A percentile compares a stretch with the other conserved stretches of the same genome.
Conservation (phyloP, 2,113 vertebrate species). For the Pavo muticus region DNA sequence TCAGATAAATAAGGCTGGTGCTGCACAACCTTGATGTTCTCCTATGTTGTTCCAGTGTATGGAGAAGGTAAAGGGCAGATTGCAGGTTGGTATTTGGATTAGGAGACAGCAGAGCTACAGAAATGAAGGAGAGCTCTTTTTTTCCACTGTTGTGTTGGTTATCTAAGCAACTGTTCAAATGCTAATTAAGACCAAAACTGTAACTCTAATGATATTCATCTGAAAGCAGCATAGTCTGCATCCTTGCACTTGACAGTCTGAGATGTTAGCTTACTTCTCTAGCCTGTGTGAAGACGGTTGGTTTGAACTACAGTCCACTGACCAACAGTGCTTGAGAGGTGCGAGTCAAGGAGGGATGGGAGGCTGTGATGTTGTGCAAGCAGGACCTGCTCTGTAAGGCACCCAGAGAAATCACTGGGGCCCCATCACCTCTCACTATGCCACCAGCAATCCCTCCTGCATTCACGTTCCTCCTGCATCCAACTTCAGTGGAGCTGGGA, state of each 20-base stretch:
- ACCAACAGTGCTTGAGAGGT: neutral
- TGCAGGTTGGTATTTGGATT: neutral
- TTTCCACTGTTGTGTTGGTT: neutral
- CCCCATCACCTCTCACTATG: neutral
- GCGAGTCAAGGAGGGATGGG: neutral
- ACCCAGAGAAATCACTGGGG: neutral
- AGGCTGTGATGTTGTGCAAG: neutral
- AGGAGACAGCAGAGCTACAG: neutral
- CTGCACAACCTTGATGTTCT: neutral
- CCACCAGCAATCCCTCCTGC: neutral
- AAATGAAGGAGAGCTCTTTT: neutral
- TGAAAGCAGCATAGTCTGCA: neutral
- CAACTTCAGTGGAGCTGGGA: fast-evolving
- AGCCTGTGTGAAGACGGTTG: neutral
- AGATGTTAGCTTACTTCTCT: neutral
- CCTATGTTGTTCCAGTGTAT: neutral
- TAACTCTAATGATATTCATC: neutral
- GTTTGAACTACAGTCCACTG: neutral
- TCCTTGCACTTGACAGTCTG: neutral
- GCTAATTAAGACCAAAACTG: neutral
- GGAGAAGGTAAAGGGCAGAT: neutral
- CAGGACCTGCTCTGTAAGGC: neutral
- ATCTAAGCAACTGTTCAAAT: neutral
- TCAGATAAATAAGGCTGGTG: neutral
- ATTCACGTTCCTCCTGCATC: neutral